Evolutionary conservation across 2,797 vertebrate species (phyloP), one percentile per base, ranked within the genome.

Genomic region (Acestrorhynchus altus): DNA sequence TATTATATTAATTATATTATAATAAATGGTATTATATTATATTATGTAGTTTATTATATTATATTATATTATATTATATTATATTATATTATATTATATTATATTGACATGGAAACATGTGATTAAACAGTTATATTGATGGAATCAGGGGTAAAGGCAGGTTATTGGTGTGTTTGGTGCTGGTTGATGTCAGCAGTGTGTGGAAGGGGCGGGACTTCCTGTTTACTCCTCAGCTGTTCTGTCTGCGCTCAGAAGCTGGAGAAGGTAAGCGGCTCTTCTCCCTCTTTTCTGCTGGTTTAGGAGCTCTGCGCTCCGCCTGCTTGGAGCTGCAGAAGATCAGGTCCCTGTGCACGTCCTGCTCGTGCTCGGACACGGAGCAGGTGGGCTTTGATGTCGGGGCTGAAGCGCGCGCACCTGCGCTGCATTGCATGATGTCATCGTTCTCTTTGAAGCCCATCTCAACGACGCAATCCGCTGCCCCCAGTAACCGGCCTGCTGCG

Each of bases 171-270:
- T 35, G 31, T 35, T 2, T 35, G 31, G 54, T 18, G 44, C 39
- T 20, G 0, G 28, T 44, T 11, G 15, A n/a, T 22, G n/a, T 8
- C 18, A 47, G 5, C 18, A 47, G 5, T 7, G 57, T n/a, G 71
- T 0, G 42, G 39, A 31, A 22, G 26, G 76, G 86, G 84, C 67
- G 83, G 86, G 80, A 83, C 83, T 84, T 87, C 86, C 84, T 77
- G 73, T 85, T 56, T 52, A 63, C 42, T 76, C 35, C 42, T 16
- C 11, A 26, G 70, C 24, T 79, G 57, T 67, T 74, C 26, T 26
- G 1, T 52, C 60, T n/a, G 12, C 10, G 18, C 1, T 28, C 39
- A 47, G 72, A 11, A 39, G 31, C 57, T 69, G 10, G 8, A 15
- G 44, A 46, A 64, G 78, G 81, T 83, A 77, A 83, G 83, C 4